Evolutionary conservation across 1,140 invertebrate species (phyloP).

Genomic region (Tribolium madens): DNA sequence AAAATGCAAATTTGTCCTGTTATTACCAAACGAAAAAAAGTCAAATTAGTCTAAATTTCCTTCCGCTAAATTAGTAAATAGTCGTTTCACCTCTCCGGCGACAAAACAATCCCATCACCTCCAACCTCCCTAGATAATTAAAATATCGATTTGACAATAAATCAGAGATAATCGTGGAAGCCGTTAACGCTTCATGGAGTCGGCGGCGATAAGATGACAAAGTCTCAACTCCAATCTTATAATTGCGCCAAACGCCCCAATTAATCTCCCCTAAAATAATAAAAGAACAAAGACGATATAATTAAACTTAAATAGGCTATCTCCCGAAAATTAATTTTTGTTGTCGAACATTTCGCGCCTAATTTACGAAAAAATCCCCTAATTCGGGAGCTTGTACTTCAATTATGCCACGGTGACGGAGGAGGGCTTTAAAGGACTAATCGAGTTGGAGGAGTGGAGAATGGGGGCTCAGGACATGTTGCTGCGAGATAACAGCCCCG

Average conservation of each 20-base stretch:
- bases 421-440: conserved; percentile 10
- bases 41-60: no score
- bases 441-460: conserved; percentile 3
- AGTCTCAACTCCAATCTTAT: conserved; percentile 15
- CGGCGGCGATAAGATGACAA: conserved; percentile 31
- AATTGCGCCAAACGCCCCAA: conserved; percentile 30
- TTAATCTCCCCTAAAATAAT: conserved; percentile 31
- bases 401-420: conserved; percentile 22
- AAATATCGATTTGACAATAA: conserved; percentile 36
- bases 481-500: conserved; percentile 9
- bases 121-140: conserved; percentile 8
- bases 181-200: conserved; percentile 35
- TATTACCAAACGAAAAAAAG: no score
- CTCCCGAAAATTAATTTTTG: conserved; percentile 34
- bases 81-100: background rate
- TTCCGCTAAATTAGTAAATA: background rate
- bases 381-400: conserved; percentile 3
- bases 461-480: conserved; percentile 14
- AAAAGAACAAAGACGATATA: conserved; percentile 35
- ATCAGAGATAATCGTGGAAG: conserved; percentile 32
- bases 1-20: no score
- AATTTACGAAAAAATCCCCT: conserved; percentile 4
- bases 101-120: background rate
- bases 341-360: conserved; percentile 20
- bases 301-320: conserved; percentile 36